Base-by-base conservation (phyloP, 2,113 vertebrate species). In the Cepphus grylle region DNA sequence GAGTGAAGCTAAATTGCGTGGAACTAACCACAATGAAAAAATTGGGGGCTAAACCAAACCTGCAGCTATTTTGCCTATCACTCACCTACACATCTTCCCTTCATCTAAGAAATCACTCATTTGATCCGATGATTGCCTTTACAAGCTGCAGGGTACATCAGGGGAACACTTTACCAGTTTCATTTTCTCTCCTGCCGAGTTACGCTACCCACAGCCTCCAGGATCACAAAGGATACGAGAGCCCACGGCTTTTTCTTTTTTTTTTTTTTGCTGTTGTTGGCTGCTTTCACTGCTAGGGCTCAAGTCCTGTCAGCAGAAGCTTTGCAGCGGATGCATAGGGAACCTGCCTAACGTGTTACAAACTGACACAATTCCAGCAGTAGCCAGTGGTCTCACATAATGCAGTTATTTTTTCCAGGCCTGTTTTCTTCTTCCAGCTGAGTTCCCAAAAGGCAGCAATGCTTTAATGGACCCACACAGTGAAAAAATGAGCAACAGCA, bases 371-470 rank as follows among this genome's bases (percentile, higher is more conserved):
- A 83, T 91, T 96, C 72, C 63, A 96, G 88, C 72, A 80, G 86
- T 88, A 95, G 89, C 77, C 70, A 92, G n/a, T 59, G 81, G 92
- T 94, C 94, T 95, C 91, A 50, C 76, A 96, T 87, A 83, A 92
- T 34, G n/a, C 58, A 93, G 88, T 96, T 96, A 95, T 96, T 94
- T 90, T 93, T 95, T 88, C 80, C 81, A 96, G 89, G 88, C 65
- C 63, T 85, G 92, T 91, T 83, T 95, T 96, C 86, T 93, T 97
- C 97, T 96, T 97, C 95, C 94, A 95, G 91, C 93, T 96, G 93
- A 95, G 95, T 65, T 97, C 89, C 97, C 96, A 86, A 96, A 93
- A 97, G 87, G 91, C 94, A 93, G 58, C 58, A 73, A 47, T 32
- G 50, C 71, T 94, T 93, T 95, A 96, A 96, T 87, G 52, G 95